phyloP scores from a whole-genome alignment of 2,888 invertebrate genomes.

The Acronicta leporina region DNA sequence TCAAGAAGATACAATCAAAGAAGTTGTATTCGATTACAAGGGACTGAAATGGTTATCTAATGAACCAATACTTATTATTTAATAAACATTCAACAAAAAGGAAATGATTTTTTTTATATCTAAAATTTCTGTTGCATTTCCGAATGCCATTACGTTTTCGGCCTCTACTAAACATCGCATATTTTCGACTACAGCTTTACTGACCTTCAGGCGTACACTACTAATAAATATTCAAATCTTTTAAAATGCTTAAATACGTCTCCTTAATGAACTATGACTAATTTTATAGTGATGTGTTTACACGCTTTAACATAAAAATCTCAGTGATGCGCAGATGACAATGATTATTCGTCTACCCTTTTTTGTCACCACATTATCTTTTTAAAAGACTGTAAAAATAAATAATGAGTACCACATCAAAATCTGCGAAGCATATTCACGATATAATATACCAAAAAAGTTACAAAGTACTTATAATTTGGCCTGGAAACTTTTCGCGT shows the following conservation, averaged over 20 bases:
- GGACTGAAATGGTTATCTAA: too few species aligned
- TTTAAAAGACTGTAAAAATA: conserved; percentile 17
- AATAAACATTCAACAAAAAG: too few species aligned
- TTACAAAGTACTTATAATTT: too few species aligned
- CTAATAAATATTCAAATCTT: conserved; percentile 30
- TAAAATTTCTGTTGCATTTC: too few species aligned
- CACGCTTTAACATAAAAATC: conserved; percentile 5
- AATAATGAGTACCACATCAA: conserved; percentile 7
- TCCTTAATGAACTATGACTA: conserved; percentile 3
- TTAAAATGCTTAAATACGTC: conserved; percentile 1
- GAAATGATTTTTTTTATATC: too few species aligned
- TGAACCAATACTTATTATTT: too few species aligned
- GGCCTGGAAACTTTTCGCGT: too few species aligned
- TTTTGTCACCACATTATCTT: conserved; percentile 9
- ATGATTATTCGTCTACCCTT: neutral
- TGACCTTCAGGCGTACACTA: neutral
- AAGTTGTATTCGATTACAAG: too few species aligned
- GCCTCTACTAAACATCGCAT: neutral
- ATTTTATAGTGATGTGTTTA: conserved; percentile 14
- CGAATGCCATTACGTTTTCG: too few species aligned
- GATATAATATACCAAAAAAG: neutral
- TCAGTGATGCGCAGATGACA: conserved; percentile 13
- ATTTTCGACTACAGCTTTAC: neutral
- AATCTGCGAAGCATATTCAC: conserved; percentile 16
- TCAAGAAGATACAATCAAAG: too few species aligned